These are phyloP conservation scores for Colossoma macropomum DNA, from an alignment of 2,113 vertebrate species.

Conservation along the genomic window DNA sequence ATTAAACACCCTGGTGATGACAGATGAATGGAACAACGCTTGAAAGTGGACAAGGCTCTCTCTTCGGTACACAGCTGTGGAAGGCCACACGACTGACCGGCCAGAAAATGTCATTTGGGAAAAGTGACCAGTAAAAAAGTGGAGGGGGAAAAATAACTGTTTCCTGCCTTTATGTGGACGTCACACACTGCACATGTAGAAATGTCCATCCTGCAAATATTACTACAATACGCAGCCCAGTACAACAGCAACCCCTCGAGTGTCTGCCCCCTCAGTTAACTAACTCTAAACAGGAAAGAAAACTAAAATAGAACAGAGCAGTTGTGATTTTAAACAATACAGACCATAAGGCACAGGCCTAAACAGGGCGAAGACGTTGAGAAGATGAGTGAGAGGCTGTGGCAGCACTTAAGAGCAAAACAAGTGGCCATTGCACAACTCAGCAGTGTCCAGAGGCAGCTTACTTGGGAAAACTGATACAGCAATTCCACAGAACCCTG, in stretches of 20 bases:
- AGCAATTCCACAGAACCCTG: slow-evolving; percentile 25
- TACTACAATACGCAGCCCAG: slow-evolving; percentile 69
- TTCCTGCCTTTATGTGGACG: slow-evolving; percentile 63
- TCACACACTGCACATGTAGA: slow-evolving; percentile 58
- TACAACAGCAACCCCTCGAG: slow-evolving; percentile 69
- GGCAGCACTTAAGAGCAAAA: slow-evolving; percentile 39
- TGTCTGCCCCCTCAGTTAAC: slow-evolving; percentile 56
- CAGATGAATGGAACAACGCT: slow-evolving; percentile 25
- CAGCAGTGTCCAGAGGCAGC: slow-evolving; percentile 31
- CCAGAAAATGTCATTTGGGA: slow-evolving; percentile 32
- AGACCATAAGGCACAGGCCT: slow-evolving; percentile 50
- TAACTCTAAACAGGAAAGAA: slow-evolving; percentile 68
- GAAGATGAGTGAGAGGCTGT: slow-evolving; percentile 45
- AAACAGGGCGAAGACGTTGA: slow-evolving; percentile 62
- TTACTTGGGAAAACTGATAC: slow-evolving; percentile 42
- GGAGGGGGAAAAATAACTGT: slow-evolving; percentile 52
- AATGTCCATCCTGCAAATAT: slow-evolving; percentile 73
- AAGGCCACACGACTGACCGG: slow-evolving; percentile 48
- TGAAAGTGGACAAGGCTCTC: slow-evolving; percentile 26
- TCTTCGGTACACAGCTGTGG: slow-evolving; percentile 44
- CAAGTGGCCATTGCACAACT: slow-evolving; percentile 12
- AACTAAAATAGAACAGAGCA: slow-evolving; percentile 70
- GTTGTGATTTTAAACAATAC: slow-evolving; percentile 61
- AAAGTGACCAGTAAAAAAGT: slow-evolving; percentile 7
- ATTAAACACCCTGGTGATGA: slow-evolving; percentile 36